Percentiles rank a stretch among this genome's conserved stretches.
These are phyloP conservation scores for Pseudomugil tenellus DNA, from an alignment of 2,797 vertebrate species.

Conservation along the genomic window DNA sequence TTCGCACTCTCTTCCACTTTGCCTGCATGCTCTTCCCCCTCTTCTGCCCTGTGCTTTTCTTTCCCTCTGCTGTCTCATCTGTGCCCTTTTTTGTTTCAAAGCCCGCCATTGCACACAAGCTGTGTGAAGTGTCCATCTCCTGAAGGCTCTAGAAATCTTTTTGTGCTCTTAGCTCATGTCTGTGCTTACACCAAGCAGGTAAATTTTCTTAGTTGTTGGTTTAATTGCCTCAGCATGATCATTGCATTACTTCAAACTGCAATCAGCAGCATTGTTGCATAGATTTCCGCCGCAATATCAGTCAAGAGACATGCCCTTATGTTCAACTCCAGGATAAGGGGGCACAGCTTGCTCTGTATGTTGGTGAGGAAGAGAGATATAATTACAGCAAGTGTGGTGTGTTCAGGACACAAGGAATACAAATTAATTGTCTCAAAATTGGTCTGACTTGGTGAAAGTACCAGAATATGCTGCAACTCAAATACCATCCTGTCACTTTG, in stretches of 20 bases:
- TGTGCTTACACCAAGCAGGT: conserved; percentile 37
- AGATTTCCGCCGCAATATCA: conserved; percentile 34
- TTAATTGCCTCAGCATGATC: conserved; percentile 60
- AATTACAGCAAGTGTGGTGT: background rate
- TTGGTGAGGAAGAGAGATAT: background rate
- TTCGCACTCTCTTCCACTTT: conserved; percentile 23
- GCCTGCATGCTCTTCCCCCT: conserved; percentile 35
- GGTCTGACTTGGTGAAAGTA: conserved; percentile 30
- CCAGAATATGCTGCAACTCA: conserved; percentile 34
- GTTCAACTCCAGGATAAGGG: conserved; percentile 20
- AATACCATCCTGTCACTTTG: conserved; percentile 63
- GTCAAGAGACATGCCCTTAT: conserved; percentile 26
- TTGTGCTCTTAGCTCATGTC: conserved; percentile 17
- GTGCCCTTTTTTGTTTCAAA: conserved; percentile 26
- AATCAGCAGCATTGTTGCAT: conserved; percentile 60
- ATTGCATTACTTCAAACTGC: conserved; percentile 58
- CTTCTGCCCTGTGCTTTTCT: conserved; percentile 38
- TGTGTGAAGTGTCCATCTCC: conserved; percentile 57
- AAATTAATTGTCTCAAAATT: conserved; percentile 27
- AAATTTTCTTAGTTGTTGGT: conserved; percentile 47
- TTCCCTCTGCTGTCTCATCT: conserved; percentile 41
- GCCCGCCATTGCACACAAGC: conserved; percentile 30
- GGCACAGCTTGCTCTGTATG: background rate
- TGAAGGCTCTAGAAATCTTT: conserved; percentile 39
- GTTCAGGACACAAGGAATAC: conserved; percentile 13